Evolutionary conservation across 2,113 vertebrate genomes (phyloP).

Genomic region (Erythrolamprus reginae): DNA sequence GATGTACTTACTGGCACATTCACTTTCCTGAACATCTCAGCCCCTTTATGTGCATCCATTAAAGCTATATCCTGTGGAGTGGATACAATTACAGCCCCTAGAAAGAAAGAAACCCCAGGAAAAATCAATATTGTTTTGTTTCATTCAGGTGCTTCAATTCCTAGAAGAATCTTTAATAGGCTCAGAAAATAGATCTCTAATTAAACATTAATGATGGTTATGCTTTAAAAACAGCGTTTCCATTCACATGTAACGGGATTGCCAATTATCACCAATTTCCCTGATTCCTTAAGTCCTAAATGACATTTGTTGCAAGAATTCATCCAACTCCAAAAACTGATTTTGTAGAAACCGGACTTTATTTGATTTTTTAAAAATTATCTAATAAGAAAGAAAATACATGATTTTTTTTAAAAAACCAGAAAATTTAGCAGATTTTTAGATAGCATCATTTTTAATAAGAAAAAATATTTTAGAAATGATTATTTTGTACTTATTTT

Average conservation of each 20-base stretch:
- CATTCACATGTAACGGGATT: neutral
- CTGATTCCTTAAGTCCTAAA: neutral
- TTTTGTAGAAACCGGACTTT: neutral
- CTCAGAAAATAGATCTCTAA: neutral
- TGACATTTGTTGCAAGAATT: neutral
- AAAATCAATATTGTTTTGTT: slow-evolving; percentile 19
- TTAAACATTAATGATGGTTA: neutral
- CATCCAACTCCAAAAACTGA: neutral
- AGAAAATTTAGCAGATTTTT: neutral
- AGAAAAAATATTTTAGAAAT: neutral
- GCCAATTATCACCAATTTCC: neutral
- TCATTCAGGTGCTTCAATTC: slow-evolving; percentile 3
- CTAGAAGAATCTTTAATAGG: neutral
- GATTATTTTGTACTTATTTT: neutral
- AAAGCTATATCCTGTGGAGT: slow-evolving; percentile 94
- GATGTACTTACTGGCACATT: slow-evolving; percentile 83
- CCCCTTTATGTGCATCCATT: slow-evolving; percentile 86
- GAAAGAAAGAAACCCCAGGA: slow-evolving; percentile 25
- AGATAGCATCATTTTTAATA: neutral
- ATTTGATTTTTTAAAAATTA: neutral
- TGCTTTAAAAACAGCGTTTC: neutral
- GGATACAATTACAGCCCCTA: slow-evolving; percentile 92
- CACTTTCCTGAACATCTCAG: slow-evolving; percentile 96
- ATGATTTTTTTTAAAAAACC: neutral
- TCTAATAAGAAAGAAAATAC: neutral